Evolutionary conservation across 2,888 invertebrate genomes (phyloP), one percentile per base, ranked within the genome.

Genomic region (Spilosoma lubricipeda): DNA sequence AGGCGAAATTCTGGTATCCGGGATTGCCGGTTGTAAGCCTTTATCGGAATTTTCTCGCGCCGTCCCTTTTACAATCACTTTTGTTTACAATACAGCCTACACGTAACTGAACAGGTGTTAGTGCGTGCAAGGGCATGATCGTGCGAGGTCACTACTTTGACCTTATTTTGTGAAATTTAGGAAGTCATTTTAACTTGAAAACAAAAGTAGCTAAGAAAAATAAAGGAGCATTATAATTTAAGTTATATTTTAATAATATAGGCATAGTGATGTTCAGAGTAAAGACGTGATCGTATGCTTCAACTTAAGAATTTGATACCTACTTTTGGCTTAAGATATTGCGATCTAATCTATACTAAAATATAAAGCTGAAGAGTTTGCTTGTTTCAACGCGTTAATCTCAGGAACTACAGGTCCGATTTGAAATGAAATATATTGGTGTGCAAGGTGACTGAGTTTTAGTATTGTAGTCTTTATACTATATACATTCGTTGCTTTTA

Each of bases 21-120:
- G 90, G 89, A 92, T 92, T 90, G 87, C 87, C 89, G 87, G 86
- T 86, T 86, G 87, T 85, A 86, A 85, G 88, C 91, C 92, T 90
- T 92, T 91, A 90, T 91, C 88, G 81, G 91, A 92, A 92, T 92
- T 92, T 91, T 88, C 88, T 83, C 87, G 85, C 86, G 27, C 83
- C 82, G 84, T 83, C 85, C 87, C 82, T 88, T 87, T 87, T 82
- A 84, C 81, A 83, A 80, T 81, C 74, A 80, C 81, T 85, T 86
- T 85, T 86, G 87, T 85, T 82, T 82, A 81, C 70, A 81, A 80
- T 77, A 80, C 71, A 80, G 76, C 73, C 80, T 81, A 80, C 73
- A 77, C 52, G 72, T 75, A 73, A 77, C 74, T 78, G 77, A 42
- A 74, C 75, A 78, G 72, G 70, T 81, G 79, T 70, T 76, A 39